Conservation (phyloP, 2,113 vertebrate genomes). For the human (Homo sapiens) region DNA sequence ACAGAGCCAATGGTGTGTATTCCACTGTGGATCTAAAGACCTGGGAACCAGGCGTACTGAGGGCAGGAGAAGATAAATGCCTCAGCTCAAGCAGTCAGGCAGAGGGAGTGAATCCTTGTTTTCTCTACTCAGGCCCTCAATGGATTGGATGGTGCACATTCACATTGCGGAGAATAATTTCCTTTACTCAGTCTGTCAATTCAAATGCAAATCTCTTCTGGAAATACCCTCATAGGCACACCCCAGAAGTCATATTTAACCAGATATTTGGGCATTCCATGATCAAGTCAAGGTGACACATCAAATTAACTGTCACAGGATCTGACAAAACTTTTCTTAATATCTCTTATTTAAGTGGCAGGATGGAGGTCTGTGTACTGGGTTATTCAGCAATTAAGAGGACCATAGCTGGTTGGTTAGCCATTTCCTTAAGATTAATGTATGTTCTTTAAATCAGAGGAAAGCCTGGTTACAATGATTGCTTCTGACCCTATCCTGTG, state of each 20-base stretch:
- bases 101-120: not conserved
- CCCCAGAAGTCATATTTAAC: not conserved
- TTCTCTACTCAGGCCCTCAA: too few species aligned
- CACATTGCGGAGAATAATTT: not conserved
- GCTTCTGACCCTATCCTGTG: not conserved
- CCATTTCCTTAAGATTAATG: not conserved
- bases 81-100: not conserved
- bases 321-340: not conserved
- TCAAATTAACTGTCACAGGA: not conserved
- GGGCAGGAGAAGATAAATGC: not conserved
- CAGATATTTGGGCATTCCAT: not conserved
- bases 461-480: not conserved
- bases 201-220: not conserved
- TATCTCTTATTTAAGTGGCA: not conserved
- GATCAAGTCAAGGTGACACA: not conserved
- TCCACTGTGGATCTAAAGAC: not conserved
- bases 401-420: not conserved
- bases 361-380: not conserved
- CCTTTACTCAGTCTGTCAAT: too few species aligned
- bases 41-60: not conserved
- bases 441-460: not conserved
- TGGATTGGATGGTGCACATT: not conserved
- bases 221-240: not conserved
- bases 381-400: not conserved
- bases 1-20: not conserved